These are phyloP conservation scores for Planococcus citri DNA, from an alignment of 1,140 invertebrate genomes.

Conservation along the genomic window DNA sequence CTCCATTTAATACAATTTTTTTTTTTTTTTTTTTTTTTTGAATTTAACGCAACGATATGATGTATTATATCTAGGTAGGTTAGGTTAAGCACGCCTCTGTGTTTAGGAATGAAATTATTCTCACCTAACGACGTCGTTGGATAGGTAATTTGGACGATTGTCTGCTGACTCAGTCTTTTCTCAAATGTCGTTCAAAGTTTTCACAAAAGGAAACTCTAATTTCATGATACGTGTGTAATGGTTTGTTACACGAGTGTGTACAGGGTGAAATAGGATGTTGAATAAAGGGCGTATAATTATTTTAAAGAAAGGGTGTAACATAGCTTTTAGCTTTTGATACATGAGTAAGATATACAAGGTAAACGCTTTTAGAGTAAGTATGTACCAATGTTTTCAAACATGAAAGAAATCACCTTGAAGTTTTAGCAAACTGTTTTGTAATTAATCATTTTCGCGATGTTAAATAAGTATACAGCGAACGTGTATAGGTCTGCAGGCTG, in stretches of 20 bases:
- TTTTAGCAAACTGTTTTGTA: background rate
- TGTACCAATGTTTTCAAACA: background rate
- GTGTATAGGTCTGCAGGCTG: too few species aligned
- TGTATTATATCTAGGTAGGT: too few species aligned
- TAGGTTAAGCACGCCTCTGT: too few species aligned
- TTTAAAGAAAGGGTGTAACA: background rate
- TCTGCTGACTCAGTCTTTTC: background rate
- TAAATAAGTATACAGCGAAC: too few species aligned
- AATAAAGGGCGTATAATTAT: background rate
- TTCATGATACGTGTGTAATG: constrained; percentile 2
- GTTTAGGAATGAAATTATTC: too few species aligned
- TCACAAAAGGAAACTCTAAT: background rate
- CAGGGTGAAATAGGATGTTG: background rate
- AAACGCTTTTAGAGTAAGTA: background rate
- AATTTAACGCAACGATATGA: too few species aligned
- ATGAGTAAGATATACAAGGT: background rate
- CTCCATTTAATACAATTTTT: background rate
- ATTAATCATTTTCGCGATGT: background rate
- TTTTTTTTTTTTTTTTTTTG: too few species aligned
- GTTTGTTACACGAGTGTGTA: background rate
- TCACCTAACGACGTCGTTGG: too few species aligned
- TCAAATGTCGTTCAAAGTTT: background rate
- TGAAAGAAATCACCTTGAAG: background rate
- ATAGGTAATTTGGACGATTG: background rate
- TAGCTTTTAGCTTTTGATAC: constrained; percentile 2